phyloP scores from a whole-genome alignment of 2,888 invertebrate genomes.

The Cephus spinipes region DNA sequence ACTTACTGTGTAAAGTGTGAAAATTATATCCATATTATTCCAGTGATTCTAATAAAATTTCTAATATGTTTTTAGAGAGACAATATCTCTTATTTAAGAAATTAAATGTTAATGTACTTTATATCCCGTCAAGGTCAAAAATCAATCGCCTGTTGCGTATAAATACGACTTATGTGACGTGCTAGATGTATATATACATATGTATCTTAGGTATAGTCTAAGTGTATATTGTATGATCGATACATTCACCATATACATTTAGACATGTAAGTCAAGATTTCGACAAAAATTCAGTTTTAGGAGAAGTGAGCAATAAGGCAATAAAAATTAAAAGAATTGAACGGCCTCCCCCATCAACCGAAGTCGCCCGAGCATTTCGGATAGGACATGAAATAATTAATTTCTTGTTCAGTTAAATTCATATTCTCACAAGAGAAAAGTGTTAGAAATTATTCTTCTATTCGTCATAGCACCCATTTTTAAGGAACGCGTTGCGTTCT shows the following conservation, averaged over 20 bases:
- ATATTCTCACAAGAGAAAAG: neutral
- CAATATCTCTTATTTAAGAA: neutral
- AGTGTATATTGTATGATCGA: neutral
- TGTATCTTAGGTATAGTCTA: neutral
- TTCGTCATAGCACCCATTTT: neutral
- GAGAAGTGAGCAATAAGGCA: neutral
- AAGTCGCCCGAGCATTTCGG: neutral
- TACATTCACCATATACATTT: neutral
- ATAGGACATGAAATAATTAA: neutral
- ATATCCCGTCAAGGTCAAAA: neutral
- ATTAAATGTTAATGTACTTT: neutral
- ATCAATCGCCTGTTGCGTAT: neutral
- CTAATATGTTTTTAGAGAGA: neutral
- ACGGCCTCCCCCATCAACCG: neutral
- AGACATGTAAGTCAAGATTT: neutral
- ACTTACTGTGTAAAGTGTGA: neutral
- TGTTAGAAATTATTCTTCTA: neutral
- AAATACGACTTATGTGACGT: neutral
- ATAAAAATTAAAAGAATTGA: neutral
- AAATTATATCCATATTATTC: neutral
- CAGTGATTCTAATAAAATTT: neutral
- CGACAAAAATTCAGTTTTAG: neutral
- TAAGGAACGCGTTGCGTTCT: neutral
- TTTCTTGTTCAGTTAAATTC: neutral
- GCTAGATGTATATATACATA: neutral